phyloP scores from a whole-genome alignment of 1,140 invertebrate genomes.

The Thrips palmi region DNA sequence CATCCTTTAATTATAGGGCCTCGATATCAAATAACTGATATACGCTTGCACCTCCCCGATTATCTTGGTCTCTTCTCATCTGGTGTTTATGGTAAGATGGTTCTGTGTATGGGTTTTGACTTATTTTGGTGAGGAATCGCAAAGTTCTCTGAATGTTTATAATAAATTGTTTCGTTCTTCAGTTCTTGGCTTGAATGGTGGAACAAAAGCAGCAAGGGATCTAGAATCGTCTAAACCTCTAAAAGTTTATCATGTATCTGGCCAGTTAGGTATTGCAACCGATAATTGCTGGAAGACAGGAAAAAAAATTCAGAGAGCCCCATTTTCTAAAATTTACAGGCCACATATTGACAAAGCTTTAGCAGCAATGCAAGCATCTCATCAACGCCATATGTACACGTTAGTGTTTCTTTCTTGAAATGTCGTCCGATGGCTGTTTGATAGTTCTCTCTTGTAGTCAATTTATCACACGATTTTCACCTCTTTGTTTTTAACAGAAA shows the following conservation, averaged over 20 bases:
- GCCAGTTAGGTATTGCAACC: conserved; percentile 59
- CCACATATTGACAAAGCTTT: conserved; percentile 49
- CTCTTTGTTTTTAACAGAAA: conserved; percentile 31
- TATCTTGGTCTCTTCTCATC: conserved; percentile 37
- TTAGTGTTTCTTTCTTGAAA: conserved; percentile 29
- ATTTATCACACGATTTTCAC: neutral
- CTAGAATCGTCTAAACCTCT: conserved; percentile 32
- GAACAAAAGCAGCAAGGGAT: conserved; percentile 29
- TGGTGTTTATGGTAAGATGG: conserved; percentile 45
- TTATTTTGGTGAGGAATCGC: neutral
- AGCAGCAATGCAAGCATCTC: conserved; percentile 54
- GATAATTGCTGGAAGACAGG: conserved; percentile 53
- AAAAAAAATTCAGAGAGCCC: conserved; percentile 47
- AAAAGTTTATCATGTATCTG: conserved; percentile 55
- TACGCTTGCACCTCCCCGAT: conserved; percentile 35
- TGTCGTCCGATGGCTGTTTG: neutral
- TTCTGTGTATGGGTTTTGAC: neutral
- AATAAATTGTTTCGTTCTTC: conserved; percentile 18
- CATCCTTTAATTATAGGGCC: conserved; percentile 53
- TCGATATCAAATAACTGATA: conserved; percentile 42
- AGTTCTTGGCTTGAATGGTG: conserved; percentile 55
- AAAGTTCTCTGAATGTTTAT: conserved; percentile 1
- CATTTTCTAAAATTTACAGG: conserved; percentile 47
- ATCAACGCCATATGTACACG: conserved; percentile 70
- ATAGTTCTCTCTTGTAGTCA: neutral